A percentile compares a stretch with the other conserved stretches of the same genome.
phyloP scores from a whole-genome alignment of 1,140 invertebrate species.

The Paralvinella palmiformis region DNA sequence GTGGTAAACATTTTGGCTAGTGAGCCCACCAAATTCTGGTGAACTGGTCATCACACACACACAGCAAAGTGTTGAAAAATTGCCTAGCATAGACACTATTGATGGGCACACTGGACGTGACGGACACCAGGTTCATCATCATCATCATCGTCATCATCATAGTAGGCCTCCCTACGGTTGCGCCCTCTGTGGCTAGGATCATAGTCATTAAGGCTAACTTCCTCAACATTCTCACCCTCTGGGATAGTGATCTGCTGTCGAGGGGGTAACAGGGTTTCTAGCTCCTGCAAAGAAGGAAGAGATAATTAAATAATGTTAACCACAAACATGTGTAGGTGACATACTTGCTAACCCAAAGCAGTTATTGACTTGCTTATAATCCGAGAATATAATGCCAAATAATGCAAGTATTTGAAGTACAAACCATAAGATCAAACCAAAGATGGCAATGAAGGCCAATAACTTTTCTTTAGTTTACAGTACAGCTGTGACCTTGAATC shows the following conservation, averaged over 20 bases:
- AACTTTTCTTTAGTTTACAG: too few species aligned
- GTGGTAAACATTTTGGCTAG: too few species aligned
- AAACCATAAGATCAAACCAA: too few species aligned
- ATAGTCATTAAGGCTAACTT: slow-evolving; percentile 73
- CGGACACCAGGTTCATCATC: slow-evolving; percentile 65
- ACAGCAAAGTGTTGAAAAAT: too few species aligned
- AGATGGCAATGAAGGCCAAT: too few species aligned
- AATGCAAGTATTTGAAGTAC: too few species aligned
- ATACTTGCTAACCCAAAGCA: not conserved
- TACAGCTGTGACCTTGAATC: too few species aligned
- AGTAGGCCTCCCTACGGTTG: slow-evolving; percentile 67
- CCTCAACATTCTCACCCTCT: slow-evolving; percentile 69
- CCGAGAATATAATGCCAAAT: not conserved
- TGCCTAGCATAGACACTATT: too few species aligned
- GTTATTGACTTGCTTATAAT: not conserved
- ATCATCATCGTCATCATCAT: slow-evolving; percentile 46
- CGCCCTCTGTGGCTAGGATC: slow-evolving; percentile 58
- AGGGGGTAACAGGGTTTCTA: slow-evolving; percentile 70
- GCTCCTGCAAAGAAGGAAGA: slow-evolving; percentile 45
- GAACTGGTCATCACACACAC: too few species aligned
- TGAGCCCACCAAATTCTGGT: too few species aligned
- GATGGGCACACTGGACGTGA: slow-evolving; percentile 78
- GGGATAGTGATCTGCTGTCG: slow-evolving; percentile 64
- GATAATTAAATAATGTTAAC: not conserved
- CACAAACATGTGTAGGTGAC: not conserved